Percentiles rank a stretch among this genome's conserved stretches.
Conservation (phyloP, 2,888 invertebrate species). For the Phania funesta region DNA sequence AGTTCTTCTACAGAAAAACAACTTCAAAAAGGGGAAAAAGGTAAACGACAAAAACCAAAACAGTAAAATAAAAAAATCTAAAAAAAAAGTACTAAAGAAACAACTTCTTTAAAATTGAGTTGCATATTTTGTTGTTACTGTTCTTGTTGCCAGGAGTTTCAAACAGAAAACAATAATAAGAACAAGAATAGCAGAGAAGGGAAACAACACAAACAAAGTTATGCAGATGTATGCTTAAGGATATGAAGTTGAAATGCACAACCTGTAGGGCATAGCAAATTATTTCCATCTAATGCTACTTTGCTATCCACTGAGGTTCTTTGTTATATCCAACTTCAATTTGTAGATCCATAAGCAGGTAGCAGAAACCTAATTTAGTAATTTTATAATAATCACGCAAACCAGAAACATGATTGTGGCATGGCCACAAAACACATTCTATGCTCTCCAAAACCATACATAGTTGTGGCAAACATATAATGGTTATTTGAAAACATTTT, state of each 20-base stretch:
- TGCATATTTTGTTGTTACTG: constrained; percentile 4
- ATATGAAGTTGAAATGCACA: neutral
- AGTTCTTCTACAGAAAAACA: constrained; percentile 5
- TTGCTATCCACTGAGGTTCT: too few species aligned
- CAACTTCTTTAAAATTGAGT: constrained; percentile 59
- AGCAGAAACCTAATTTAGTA: too few species aligned
- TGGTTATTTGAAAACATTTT: too few species aligned
- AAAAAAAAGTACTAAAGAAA: constrained; percentile 27
- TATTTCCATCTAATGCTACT: too few species aligned
- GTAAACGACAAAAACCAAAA: constrained; percentile 30
- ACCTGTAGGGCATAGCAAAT: neutral
- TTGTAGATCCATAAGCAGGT: too few species aligned
- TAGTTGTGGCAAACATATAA: too few species aligned
- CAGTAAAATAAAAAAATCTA: neutral
- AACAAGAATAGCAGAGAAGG: neutral
- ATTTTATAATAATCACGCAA: too few species aligned
- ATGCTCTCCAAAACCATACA: too few species aligned
- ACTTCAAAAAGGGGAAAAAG: constrained; percentile 15
- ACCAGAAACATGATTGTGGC: too few species aligned
- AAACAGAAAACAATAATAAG: constrained; percentile 23
- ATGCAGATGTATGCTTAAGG: constrained; percentile 36
- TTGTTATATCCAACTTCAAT: too few species aligned
- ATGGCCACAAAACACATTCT: too few species aligned
- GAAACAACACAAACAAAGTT: constrained; percentile 1
- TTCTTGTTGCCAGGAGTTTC: constrained; percentile 44